Base-by-base conservation (phyloP, 2,797 vertebrate genomes). In the Rhinoraja longicauda region DNA sequence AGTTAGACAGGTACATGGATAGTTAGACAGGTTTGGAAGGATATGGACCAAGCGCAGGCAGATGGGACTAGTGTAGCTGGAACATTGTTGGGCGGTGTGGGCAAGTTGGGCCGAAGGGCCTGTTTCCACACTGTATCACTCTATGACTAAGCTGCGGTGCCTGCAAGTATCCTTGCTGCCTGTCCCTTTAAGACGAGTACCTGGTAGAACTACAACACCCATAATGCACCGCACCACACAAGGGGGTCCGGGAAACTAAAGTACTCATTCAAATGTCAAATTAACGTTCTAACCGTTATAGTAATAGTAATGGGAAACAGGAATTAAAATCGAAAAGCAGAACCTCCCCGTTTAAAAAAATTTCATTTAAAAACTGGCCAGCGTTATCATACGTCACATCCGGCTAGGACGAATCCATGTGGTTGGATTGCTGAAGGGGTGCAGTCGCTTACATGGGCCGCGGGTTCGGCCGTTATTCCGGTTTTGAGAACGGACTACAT, bases 361-460 rank as follows among this genome's bases (percentile, higher is more conserved):
- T 21, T 88, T 67, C 3, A 36, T 88, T 36, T 36, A 73, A 32
- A 67, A 67, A 29, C 57, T 21, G 5, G 45, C 9, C 12, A 7
- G 8, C 9, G 12, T 9, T 7, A 15, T 13, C 2, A 9, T 6
- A 88, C 84, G 84, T 13, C 7, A 24, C 8, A 21, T 67, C 59
- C 59, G 8, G 62, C 7, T 9, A 5, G 62, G 84, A 10, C 17
- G n/a, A 12, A 62, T 36, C 84, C 84, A 88, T 36, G 19, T 1
- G 12, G 3, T 0, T 0, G n/a, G 2, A 13, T 0, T 9, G 9
- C 1, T 8, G 8, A 62, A 9, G 59, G 59, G 59, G 26, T 84
- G 0, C 26, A 10, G 15, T 29, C 15, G 5, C 5, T 4, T 0
- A 0, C 59, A 9, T 13, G 12, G 10, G 57, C 13, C 1, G 0